Percentiles rank a stretch among this genome's conserved stretches.
These are phyloP conservation scores for Cerastoderma edule DNA, from an alignment of 2,888 invertebrate species.

Conservation along the genomic window DNA sequence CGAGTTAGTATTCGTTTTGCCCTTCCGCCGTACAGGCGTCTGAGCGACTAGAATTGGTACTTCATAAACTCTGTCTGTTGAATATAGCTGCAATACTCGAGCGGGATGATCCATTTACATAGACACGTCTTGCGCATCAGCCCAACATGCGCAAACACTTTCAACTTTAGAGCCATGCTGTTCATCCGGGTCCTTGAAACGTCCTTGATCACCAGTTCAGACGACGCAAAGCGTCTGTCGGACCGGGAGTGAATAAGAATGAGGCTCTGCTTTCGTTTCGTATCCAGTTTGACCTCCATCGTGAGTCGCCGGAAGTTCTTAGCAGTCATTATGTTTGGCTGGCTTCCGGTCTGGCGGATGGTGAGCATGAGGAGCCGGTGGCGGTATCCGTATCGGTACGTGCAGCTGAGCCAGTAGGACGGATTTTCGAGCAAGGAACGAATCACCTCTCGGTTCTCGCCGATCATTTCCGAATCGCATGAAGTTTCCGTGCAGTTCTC, in stretches of 20 bases:
- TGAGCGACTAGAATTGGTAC: too few relatives aligned
- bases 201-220: neutral
- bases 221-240: conserved; percentile 3
- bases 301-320: neutral
- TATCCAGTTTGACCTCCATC: neutral
- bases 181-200: neutral
- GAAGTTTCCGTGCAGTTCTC: too few relatives aligned
- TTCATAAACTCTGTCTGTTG: conserved; percentile 11
- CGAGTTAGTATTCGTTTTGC: neutral
- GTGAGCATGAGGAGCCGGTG: neutral
- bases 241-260: neutral
- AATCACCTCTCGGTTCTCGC: too few relatives aligned
- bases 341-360: conserved; percentile 5
- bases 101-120: conserved; percentile 17
- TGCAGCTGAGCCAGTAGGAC: conserved; percentile 9
- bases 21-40: too few relatives aligned
- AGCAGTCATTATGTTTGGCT: neutral
- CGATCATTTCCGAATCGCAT: too few relatives aligned
- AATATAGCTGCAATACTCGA: conserved; percentile 3
- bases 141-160: neutral
- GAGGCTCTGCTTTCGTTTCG: neutral
- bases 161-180: neutral
- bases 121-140: neutral
- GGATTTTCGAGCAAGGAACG: too few relatives aligned
- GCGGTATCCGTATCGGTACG: neutral